phyloP scores from a whole-genome alignment of 2,797 vertebrate genomes.

The Galaxias olidus region DNA sequence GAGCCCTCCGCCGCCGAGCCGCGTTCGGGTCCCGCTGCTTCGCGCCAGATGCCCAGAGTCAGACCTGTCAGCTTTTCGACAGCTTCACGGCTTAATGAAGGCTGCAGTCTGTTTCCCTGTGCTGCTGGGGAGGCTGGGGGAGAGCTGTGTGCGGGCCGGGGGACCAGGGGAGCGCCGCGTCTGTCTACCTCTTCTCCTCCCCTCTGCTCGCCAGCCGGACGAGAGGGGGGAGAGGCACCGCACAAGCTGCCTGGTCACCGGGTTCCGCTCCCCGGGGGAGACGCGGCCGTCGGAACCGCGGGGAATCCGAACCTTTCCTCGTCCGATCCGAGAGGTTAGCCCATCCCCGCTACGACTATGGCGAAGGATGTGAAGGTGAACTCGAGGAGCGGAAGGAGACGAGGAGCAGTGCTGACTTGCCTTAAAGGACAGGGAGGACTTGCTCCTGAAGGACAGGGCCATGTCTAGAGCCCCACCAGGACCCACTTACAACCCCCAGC shows the following conservation, averaged over 20 bases:
- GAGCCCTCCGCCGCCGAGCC: constrained; percentile 30
- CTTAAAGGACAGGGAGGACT: constrained; percentile 13
- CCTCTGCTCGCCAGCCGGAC: constrained; percentile 29
- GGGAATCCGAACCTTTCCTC: no score
- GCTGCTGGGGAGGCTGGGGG: constrained; percentile 14
- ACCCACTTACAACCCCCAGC: constrained; percentile 51
- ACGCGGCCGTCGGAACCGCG: no score
- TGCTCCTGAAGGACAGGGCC: constrained; percentile 38
- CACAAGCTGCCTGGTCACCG: no score
- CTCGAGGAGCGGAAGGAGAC: no score
- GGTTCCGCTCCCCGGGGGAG: no score
- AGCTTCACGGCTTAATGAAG: constrained; percentile 63
- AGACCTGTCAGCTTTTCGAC: constrained; percentile 58
- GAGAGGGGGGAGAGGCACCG: constrained; percentile 8
- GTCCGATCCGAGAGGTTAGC: no score
- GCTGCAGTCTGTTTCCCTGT: constrained; percentile 57
- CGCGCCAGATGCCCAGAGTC: constrained; percentile 57
- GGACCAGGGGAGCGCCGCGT: constrained; percentile 17
- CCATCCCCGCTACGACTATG: no score
- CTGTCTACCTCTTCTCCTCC: constrained; percentile 34
- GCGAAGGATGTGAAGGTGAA: no score
- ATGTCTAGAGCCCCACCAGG: constrained; percentile 18
- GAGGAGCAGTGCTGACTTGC: no score
- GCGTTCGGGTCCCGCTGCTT: constrained; percentile 42
- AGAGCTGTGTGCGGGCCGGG: neutral